Evolutionary conservation across 1,140 invertebrate genomes (phyloP).

Genomic region (Pissodes strobi): DNA sequence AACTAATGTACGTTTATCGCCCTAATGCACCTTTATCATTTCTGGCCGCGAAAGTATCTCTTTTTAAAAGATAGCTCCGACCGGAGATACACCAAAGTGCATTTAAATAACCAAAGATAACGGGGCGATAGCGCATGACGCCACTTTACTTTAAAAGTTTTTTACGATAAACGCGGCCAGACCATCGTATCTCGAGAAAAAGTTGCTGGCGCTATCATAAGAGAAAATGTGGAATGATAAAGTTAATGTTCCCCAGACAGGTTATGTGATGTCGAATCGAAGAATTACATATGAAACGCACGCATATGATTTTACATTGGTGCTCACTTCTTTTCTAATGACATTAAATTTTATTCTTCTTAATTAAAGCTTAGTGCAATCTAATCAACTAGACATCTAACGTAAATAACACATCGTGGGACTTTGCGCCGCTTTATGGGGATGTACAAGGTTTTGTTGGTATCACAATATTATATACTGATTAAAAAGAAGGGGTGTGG

Average conservation of each 20-base stretch:
- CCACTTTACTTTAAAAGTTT: constrained; percentile 34
- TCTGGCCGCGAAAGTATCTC: constrained; percentile 31
- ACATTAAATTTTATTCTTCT: too few species aligned
- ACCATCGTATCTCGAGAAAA: constrained; percentile 30
- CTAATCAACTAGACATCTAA: too few species aligned
- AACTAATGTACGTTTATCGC: constrained; percentile 24
- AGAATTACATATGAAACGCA: constrained; percentile 15
- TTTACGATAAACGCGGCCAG: constrained; percentile 30
- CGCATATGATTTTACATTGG: neutral
- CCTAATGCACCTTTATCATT: constrained; percentile 34
- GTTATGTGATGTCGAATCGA: constrained; percentile 20
- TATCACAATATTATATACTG: too few species aligned
- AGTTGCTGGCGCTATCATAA: constrained; percentile 9
- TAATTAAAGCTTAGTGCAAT: too few species aligned
- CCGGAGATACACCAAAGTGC: constrained; percentile 31
- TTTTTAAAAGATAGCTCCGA: constrained; percentile 23
- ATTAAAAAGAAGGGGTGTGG: too few species aligned
- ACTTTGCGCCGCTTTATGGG: too few species aligned
- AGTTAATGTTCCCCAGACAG: constrained; percentile 19
- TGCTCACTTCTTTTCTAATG: too few species aligned
- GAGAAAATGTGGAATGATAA: constrained; percentile 30
- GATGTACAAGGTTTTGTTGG: too few species aligned
- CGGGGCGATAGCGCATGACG: constrained; percentile 20
- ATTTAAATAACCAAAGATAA: constrained; percentile 33
- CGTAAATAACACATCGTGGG: too few species aligned